phyloP scores from a whole-genome alignment of 2,888 invertebrate genomes.

The Chaitophorus viminalis region DNA sequence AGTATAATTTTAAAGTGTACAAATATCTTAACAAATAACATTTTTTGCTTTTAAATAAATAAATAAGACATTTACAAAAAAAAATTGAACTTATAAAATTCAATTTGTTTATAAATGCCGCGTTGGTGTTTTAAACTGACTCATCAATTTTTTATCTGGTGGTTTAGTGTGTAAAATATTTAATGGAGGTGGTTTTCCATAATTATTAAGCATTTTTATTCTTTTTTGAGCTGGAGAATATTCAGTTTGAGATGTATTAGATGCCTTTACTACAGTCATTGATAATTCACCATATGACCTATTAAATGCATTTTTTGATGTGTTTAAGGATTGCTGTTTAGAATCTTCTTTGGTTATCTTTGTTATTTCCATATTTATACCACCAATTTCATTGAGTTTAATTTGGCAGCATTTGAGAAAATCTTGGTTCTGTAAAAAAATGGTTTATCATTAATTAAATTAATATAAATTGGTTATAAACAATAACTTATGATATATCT shows the following conservation, averaged over 20 bases:
- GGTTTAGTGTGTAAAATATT: conserved; percentile 55
- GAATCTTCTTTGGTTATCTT: neutral
- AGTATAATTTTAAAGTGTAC: neutral
- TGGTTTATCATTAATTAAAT: neutral
- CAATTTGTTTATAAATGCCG: neutral
- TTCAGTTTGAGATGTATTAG: conserved; percentile 22
- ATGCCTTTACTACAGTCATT: neutral
- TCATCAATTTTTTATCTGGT: conserved; percentile 41
- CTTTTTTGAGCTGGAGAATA: conserved; percentile 53
- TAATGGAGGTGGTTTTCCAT: conserved; percentile 49
- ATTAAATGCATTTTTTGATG: neutral
- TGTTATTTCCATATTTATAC: neutral
- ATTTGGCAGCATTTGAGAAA: conserved; percentile 38
- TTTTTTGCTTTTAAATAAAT: neutral
- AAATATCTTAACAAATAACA: conserved; percentile 13
- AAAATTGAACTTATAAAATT: neutral
- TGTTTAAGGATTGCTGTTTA: neutral
- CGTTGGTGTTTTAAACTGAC: conserved; percentile 49
- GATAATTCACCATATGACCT: conserved; percentile 21
- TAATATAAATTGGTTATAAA: neutral
- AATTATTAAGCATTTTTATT: conserved; percentile 46
- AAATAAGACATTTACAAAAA: neutral
- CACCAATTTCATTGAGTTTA: conserved; percentile 29
- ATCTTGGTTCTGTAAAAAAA: conserved; percentile 24
- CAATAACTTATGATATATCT: neutral